phyloP scores from a whole-genome alignment of 2,888 invertebrate species.

The Drosophila eohydei region DNA sequence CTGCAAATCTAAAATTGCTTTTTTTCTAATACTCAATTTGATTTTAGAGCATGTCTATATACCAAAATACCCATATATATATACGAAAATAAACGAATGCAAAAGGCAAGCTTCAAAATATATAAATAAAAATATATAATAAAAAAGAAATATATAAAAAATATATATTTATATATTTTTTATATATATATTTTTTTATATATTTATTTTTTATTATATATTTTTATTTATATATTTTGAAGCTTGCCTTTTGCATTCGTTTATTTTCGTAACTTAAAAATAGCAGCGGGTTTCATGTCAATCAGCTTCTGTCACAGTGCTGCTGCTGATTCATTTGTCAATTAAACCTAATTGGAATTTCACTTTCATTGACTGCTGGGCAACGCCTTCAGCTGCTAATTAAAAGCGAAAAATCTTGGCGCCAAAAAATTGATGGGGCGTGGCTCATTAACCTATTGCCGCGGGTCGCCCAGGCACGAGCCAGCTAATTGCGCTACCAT shows the following conservation, averaged over 20 bases:
- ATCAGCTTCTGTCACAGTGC: slow-evolving; percentile 40
- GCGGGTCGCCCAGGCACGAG: slow-evolving; percentile 23
- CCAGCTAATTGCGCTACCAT: slow-evolving; percentile 57
- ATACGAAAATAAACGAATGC: no score
- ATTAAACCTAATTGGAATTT: slow-evolving; percentile 69
- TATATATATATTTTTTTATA: no score
- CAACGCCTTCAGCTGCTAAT: slow-evolving; percentile 49
- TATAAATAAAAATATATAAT: no score
- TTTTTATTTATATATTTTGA: not conserved
- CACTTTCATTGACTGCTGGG: slow-evolving; percentile 57
- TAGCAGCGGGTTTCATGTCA: slow-evolving; percentile 40
- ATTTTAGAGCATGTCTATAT: no score
- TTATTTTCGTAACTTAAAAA: not conserved
- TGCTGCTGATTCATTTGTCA: slow-evolving; percentile 59
- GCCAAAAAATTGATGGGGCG: slow-evolving; percentile 53
- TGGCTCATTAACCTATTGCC: slow-evolving; percentile 52
- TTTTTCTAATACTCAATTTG: no score
- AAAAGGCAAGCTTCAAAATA: no score
- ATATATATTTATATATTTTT: no score
- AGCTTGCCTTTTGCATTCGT: not conserved
- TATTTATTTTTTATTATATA: not conserved
- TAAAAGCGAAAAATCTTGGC: slow-evolving; percentile 54
- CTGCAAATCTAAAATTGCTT: no score
- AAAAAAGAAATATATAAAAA: no score
- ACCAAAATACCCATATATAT: no score